These are phyloP conservation scores for Siniperca chuatsi DNA, from an alignment of 2,113 vertebrate genomes.

Conservation along the genomic window DNA sequence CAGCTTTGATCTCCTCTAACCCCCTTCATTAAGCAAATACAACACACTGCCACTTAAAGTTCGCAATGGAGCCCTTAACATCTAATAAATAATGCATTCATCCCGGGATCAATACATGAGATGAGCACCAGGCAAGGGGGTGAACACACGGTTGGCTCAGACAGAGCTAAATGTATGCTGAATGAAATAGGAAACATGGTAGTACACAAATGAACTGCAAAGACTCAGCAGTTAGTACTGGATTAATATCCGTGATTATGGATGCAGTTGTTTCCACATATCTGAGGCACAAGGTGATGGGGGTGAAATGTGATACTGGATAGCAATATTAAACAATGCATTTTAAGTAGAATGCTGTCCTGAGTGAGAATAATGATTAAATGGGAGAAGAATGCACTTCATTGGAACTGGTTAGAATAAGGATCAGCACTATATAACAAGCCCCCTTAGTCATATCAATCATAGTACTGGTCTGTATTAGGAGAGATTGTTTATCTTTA, in stretches of 20 bases:
- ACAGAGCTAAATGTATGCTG: constrained; percentile 57
- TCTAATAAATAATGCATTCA: constrained; percentile 80
- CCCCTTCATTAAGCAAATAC: constrained; percentile 79
- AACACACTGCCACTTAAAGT: constrained; percentile 80
- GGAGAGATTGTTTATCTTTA: not conserved
- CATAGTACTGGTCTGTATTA: constrained; percentile 1
- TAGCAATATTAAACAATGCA: constrained; percentile 57
- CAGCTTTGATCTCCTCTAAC: constrained; percentile 79
- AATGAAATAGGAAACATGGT: constrained; percentile 51
- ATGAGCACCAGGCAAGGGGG: constrained; percentile 58
- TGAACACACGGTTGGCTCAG: constrained; percentile 34
- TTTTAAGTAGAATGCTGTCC: constrained; percentile 53
- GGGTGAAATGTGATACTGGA: constrained; percentile 55
- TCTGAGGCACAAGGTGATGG: constrained; percentile 39
- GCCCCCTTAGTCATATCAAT: constrained; percentile 20
- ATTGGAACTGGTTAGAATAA: constrained; percentile 24
- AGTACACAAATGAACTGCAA: constrained; percentile 51
- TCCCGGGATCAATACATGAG: constrained; percentile 66
- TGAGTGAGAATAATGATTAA: constrained; percentile 36
- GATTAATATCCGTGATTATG: constrained; percentile 68
- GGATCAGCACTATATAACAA: constrained; percentile 20
- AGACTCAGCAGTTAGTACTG: constrained; percentile 42
- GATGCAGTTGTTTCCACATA: constrained; percentile 68
- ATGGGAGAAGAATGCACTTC: constrained; percentile 22
- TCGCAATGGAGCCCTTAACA: constrained; percentile 75